Evolutionary conservation across 1,140 invertebrate genomes (phyloP), one percentile per base, ranked within the genome.

Genomic region (Leucophenga varia): DNA sequence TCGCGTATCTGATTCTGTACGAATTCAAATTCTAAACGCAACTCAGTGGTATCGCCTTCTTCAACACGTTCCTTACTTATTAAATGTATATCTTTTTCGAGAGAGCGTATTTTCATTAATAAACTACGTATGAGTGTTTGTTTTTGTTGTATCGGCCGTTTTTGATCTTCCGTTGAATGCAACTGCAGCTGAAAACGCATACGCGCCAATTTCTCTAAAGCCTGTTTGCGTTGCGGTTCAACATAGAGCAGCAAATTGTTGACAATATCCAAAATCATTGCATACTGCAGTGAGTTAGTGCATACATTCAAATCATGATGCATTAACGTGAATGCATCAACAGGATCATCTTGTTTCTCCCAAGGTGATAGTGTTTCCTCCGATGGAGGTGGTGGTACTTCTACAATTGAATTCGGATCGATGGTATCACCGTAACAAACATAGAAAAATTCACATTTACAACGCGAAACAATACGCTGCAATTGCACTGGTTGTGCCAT

Each of bases 361-460:
- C 87, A 89, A 0, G 84, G 85, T 38, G 81, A 83, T 0, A 79
- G 59, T 2, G 78, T 79, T 60, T 89, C 88, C 70, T 89, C 85
- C 5, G 81, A 79, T 1, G 86, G 85, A 0, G 83, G 79, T 16
- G 83, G 80, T 22, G 86, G 81, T 31, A 88, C 82, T 73, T 87
- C 79, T 10, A 82, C 79, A 7, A 86, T 65, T 12, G 76, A 79
- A 39, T 81, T 83, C 0, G 84, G 84, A 75, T 91, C 88, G 13
- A 92, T 78, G 18, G 83, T 84, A 64, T 95, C 91, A 10, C 91
- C 91, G 71, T 97, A 98, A 43, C 90, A 90, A 22, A 93, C 94
- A 75, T 97, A 99, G 75, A 95, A 97, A 77, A 99, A 96, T 77
- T 98, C 95, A 77, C 96, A 98, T 67, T 90, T 91, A 78, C 97